These are phyloP conservation scores for Enteromius argenteus DNA, from an alignment of 2,797 vertebrate species.

Conservation along the genomic window DNA sequence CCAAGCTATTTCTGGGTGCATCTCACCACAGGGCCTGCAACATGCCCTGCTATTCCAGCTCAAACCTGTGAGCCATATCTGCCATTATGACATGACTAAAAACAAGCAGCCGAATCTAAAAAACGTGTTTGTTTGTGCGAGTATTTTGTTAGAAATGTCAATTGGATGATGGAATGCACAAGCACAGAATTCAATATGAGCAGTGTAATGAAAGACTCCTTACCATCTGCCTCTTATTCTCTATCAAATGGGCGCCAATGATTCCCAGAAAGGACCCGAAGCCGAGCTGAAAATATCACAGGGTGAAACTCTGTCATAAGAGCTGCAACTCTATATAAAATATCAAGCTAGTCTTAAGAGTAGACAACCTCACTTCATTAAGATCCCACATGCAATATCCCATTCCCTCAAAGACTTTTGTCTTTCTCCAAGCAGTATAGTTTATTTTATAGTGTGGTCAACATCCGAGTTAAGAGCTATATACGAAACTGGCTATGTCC, in stretches of 20 bases:
- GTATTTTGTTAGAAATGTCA: neutral
- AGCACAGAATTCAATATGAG: constrained; percentile 55
- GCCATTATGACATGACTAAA: constrained; percentile 23
- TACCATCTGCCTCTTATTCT: constrained; percentile 99
- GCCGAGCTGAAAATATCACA: constrained; percentile 86
- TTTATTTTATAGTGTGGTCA: neutral
- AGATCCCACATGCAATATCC: neutral
- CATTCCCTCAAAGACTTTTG: constrained; percentile 11
- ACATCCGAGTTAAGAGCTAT: constrained; percentile 23
- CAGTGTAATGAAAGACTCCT: constrained; percentile 74
- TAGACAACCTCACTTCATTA: neutral
- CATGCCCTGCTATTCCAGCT: constrained; percentile 59
- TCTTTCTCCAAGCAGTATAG: neutral
- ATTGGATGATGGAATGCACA: constrained; percentile 40
- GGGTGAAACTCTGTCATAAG: constrained; percentile 41
- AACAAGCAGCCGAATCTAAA: neutral
- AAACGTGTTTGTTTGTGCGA: neutral
- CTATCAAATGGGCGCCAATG: constrained; percentile 96
- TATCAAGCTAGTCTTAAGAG: neutral
- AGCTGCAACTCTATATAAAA: constrained; percentile 37
- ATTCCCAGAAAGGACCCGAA: constrained; percentile 99
- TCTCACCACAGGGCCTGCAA: constrained; percentile 64
- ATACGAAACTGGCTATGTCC: neutral
- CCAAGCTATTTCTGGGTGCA: constrained; percentile 77
- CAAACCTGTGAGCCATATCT: constrained; percentile 45